Percentiles rank a stretch among this genome's conserved stretches.
Evolutionary conservation across 2,888 invertebrate genomes (phyloP).

Genomic region (Melanostoma scalare): DNA sequence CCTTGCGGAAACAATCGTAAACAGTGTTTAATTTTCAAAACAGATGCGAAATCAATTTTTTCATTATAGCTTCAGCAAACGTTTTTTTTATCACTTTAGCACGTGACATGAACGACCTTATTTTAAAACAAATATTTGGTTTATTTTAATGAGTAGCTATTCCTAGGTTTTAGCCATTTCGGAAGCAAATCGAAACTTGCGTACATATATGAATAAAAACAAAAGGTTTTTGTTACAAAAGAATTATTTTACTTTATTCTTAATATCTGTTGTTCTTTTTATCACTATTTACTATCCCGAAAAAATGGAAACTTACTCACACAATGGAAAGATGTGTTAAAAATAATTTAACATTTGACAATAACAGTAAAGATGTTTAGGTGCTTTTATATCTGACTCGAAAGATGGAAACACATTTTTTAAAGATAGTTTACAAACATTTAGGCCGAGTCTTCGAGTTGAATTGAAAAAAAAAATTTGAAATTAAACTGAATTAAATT

Average conservation of each 20-base stretch:
- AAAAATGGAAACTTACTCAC: constrained; percentile 43
- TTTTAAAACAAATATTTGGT: too few relatives aligned
- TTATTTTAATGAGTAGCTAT: too few relatives aligned
- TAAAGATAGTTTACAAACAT: too few relatives aligned
- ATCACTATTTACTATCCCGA: constrained; percentile 68
- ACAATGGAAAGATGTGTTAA: constrained; percentile 65
- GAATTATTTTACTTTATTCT: constrained; percentile 65
- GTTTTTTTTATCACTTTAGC: too few relatives aligned
- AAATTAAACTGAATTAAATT: constrained; percentile 18
- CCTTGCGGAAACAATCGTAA: too few relatives aligned
- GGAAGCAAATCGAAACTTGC: too few relatives aligned
- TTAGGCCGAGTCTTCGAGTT: too few relatives aligned
- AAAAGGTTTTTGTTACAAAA: constrained; percentile 57
- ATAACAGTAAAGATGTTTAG: constrained; percentile 48
- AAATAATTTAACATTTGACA: constrained; percentile 60
- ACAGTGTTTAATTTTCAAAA: too few relatives aligned
- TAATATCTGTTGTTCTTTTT: constrained; percentile 47
- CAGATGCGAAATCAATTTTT: too few relatives aligned
- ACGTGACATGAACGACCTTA: too few relatives aligned
- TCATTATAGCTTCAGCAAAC: too few relatives aligned
- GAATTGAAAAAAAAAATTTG: constrained; percentile 1
- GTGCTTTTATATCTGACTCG: constrained; percentile 47
- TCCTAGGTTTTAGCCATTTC: too few relatives aligned
- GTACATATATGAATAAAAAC: neutral
- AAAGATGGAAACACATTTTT: constrained; percentile 33